These are phyloP conservation scores for Porites australiensis DNA, from an alignment of 64 coral and sea anemone species.

Conservation along the genomic window DNA sequence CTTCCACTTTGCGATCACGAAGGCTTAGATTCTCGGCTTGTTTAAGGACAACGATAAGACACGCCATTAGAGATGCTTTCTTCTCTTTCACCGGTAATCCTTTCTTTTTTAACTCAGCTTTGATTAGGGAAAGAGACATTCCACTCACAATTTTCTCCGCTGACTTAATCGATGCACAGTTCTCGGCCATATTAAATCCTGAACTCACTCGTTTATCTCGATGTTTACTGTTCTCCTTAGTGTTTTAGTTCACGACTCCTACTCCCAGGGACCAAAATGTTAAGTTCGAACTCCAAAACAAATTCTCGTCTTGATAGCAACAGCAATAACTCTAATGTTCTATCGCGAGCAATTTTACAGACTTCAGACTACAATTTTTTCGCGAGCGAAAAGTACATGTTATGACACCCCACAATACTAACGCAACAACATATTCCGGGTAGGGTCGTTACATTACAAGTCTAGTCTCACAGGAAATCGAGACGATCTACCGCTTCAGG, in stretches of 20 bases:
- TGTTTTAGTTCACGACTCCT: conserved; percentile 13
- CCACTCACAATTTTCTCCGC: conserved; percentile 1
- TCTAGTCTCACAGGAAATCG: too few species aligned
- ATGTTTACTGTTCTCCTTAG: conserved; percentile 6
- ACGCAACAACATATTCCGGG: too few species aligned
- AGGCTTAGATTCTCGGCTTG: conserved; percentile 11
- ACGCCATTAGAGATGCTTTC: conserved; percentile 15
- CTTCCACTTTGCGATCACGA: conserved; percentile 7
- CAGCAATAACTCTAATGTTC: too few species aligned
- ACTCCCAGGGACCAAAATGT: conserved; percentile 16
- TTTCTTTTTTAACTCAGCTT: conserved; percentile 19
- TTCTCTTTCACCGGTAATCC: conserved; percentile 13
- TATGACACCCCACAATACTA: too few species aligned
- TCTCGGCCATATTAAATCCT: conserved; percentile 25
- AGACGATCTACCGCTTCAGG: too few species aligned
- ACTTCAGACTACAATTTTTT: too few species aligned
- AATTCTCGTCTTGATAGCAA: too few species aligned
- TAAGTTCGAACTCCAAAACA: neutral
- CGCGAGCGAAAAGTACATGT: too few species aligned
- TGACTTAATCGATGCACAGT: conserved; percentile 17
- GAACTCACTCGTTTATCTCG: conserved; percentile 29
- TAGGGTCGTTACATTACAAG: too few species aligned
- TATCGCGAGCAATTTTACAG: too few species aligned
- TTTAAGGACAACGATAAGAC: conserved; percentile 20
- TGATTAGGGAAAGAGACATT: conserved; percentile 28